Conservation (phyloP, 1,140 invertebrate genomes). For the Helicoverpa armigera region DNA sequence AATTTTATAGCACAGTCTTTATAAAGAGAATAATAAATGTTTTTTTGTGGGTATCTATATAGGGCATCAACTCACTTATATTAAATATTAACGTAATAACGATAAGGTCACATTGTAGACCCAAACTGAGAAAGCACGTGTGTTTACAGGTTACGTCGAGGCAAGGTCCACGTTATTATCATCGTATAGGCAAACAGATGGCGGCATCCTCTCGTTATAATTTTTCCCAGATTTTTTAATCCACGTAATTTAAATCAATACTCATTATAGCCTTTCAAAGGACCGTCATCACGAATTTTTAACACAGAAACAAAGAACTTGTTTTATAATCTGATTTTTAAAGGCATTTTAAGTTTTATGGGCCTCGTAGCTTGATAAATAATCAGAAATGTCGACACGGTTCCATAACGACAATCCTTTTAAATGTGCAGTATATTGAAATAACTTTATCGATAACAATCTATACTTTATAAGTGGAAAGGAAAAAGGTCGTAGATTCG, state of each 20-base stretch:
- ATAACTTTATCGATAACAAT: constrained; percentile 52
- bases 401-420: constrained; percentile 57
- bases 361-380: constrained; percentile 75
- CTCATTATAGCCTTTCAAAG: constrained; percentile 83
- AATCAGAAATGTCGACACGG: constrained; percentile 70
- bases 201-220: constrained; percentile 80
- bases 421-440: constrained; percentile 52
- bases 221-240: constrained; percentile 84
- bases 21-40: constrained; percentile 7
- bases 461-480: constrained; percentile 46
- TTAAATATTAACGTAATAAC: constrained; percentile 1
- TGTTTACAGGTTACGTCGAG: not conserved
- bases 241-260: constrained; percentile 86
- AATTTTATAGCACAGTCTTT: not conserved
- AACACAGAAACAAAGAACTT: constrained; percentile 79
- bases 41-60: not conserved
- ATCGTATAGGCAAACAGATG: constrained; percentile 59
- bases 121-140: not conserved
- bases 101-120: not conserved
- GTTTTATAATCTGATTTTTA: constrained; percentile 82
- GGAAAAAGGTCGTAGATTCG: constrained; percentile 49
- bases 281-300: constrained; percentile 80
- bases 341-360: constrained; percentile 82
- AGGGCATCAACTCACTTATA: not conserved
- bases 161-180: constrained; percentile 61